Conservation (phyloP, 2,113 vertebrate genomes). For the Candoia aspera region DNA sequence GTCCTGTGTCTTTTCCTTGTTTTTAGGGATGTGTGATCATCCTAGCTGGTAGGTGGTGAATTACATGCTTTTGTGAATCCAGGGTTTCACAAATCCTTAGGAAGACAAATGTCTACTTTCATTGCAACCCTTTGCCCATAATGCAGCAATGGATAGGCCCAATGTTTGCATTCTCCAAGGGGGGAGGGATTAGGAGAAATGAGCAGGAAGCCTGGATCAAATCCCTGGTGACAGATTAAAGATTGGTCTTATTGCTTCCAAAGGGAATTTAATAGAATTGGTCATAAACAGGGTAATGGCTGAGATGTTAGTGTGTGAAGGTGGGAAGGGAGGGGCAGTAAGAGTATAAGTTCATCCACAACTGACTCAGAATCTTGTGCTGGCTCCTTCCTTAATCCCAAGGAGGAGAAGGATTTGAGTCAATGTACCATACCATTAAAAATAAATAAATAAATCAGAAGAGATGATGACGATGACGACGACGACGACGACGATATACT, state of each 20-base stretch:
- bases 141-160: neutral
- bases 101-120: conserved; percentile 15
- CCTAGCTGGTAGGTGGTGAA: neutral
- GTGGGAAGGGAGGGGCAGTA: neutral
- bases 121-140: neutral
- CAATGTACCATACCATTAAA: neutral
- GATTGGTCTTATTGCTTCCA: conserved; percentile 28
- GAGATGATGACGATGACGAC: too few relatives aligned
- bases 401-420: neutral
- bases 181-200: conserved; percentile 29
- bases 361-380: neutral
- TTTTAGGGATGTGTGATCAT: neutral
- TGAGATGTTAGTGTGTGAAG: neutral
- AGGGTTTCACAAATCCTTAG: too few relatives aligned
- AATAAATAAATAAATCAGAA: neutral
- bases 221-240: conserved; percentile 34
- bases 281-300: conserved; percentile 20
- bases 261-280: conserved; percentile 2
- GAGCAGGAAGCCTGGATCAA: conserved; percentile 25
- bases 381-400: neutral
- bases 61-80: neutral
- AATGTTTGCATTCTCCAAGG: neutral
- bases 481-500: neutral
- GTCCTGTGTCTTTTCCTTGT: neutral
- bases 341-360: neutral